phyloP scores from a whole-genome alignment of 2,888 invertebrate genomes.

The Polydrusus cervinus region DNA sequence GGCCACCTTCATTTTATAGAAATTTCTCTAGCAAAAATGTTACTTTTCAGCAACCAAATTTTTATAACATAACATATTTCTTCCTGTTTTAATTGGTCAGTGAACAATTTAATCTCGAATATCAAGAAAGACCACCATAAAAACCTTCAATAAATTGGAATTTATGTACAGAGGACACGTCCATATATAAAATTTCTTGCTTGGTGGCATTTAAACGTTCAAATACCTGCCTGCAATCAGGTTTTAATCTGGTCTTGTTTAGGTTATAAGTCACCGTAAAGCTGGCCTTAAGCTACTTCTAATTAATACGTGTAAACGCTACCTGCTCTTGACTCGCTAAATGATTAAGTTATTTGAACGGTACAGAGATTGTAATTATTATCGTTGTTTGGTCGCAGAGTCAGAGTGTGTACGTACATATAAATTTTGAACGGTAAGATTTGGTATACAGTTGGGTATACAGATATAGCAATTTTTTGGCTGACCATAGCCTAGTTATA shows the following conservation, averaged over 20 bases:
- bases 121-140: constrained; percentile 33
- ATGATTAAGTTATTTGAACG: constrained; percentile 50
- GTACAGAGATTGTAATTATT: constrained; percentile 41
- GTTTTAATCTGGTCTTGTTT: constrained; percentile 51
- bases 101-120: constrained; percentile 18
- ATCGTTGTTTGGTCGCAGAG: constrained; percentile 14
- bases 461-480: no score
- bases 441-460: no score
- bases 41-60: no score
- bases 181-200: constrained; percentile 40
- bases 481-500: no score
- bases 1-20: no score
- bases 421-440: background rate
- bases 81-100: constrained; percentile 33
- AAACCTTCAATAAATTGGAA: constrained; percentile 46
- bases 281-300: constrained; percentile 51
- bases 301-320: constrained; percentile 52
- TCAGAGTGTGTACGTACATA: background rate
- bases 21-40: no score
- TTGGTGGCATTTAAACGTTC: constrained; percentile 49
- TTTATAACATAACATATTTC: no score
- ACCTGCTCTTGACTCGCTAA: constrained; percentile 44
- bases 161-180: constrained; percentile 36
- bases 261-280: constrained; percentile 51
- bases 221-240: constrained; percentile 46